Base-by-base conservation (phyloP, 2,113 vertebrate species). In the Halcyon malimbica region DNA sequence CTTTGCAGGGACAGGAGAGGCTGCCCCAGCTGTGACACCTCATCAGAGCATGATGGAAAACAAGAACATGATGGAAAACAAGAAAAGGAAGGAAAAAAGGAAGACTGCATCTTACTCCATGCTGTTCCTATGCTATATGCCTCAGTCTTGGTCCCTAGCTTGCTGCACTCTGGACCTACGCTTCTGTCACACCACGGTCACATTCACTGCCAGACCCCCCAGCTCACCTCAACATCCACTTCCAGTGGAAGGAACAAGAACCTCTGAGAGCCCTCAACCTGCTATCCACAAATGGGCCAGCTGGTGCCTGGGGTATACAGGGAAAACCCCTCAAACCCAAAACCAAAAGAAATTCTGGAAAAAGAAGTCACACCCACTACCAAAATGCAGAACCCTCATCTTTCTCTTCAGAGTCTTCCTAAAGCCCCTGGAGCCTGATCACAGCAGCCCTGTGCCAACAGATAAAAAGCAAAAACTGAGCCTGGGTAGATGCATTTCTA, bases 231-330 rank as follows among this genome's bases (percentile, higher is more conserved):
- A 64, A 37, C 18, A n/a, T 35, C 44, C 51, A 23, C 46, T 33
- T 31, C 33, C 56, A 77, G 35, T 2, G n/a, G 23, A 37, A 76
- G 37, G 13, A 71, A 29, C 14, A 51, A 78, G 50, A 0, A 1
- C 10, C 41, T 37, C 16, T 20, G 21, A 13, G 8, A 75, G 41
- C 10, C 35, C 50, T 29, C 23, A 62, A 0, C 5, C 18, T 3
- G 11, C 19, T 16, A 15, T 2, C 50, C 54, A 23, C 35, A 26
- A 7, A 29, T 1, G 13, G 20, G 31, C 23, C 69, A 87, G 57
- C 19, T 67, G 41, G 6, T 29, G 46, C 39, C 33, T 20, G 29
- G 11, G 14, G 46, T 41, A 53, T 0, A 0, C 41, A 71, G 33
- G 8, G 5, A 54, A 69, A 93, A 28, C 4, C 7, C 26, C 20